Conservation (phyloP, 2,888 invertebrate genomes). For the Lordiphosa fenestrarum region DNA sequence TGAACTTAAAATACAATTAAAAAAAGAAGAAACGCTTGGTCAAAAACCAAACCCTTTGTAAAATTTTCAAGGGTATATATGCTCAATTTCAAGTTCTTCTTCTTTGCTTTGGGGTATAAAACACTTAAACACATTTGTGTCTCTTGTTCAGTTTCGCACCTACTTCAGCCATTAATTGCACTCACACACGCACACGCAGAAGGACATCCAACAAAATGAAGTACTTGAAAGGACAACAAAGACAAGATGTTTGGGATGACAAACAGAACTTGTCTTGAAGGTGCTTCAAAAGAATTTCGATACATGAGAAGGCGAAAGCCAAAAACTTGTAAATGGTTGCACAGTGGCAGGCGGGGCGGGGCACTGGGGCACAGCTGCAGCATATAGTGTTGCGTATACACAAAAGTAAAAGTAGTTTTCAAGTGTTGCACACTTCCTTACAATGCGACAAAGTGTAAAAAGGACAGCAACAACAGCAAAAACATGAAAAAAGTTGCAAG, state of each 20-base stretch:
- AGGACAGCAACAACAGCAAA: conserved; percentile 39
- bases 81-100: background rate
- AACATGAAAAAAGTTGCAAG: conserved; percentile 60
- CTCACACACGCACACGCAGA: conserved; percentile 7
- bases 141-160: conserved; percentile 3
- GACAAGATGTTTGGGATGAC: conserved; percentile 18
- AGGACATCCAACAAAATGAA: conserved; percentile 24
- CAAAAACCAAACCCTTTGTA: too few species aligned
- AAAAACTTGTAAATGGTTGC: conserved; percentile 21
- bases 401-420: conserved; percentile 73
- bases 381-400: conserved; percentile 62
- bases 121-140: background rate
- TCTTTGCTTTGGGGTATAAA: background rate
- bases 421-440: conserved; percentile 64
- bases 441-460: conserved; percentile 69
- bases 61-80: too few species aligned
- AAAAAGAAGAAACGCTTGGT: too few species aligned
- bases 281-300: conserved; percentile 32
- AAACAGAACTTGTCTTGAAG: conserved; percentile 28
- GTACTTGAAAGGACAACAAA: conserved; percentile 9
- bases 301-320: conserved; percentile 27
- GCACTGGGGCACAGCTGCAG: conserved; percentile 12
- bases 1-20: too few species aligned
- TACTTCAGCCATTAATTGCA: conserved; percentile 21
- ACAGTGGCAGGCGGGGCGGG: conserved; percentile 1